Evolutionary conservation across 2,113 vertebrate species (phyloP), one percentile per base, ranked within the genome.

Genomic region (Rhinogobius similis): DNA sequence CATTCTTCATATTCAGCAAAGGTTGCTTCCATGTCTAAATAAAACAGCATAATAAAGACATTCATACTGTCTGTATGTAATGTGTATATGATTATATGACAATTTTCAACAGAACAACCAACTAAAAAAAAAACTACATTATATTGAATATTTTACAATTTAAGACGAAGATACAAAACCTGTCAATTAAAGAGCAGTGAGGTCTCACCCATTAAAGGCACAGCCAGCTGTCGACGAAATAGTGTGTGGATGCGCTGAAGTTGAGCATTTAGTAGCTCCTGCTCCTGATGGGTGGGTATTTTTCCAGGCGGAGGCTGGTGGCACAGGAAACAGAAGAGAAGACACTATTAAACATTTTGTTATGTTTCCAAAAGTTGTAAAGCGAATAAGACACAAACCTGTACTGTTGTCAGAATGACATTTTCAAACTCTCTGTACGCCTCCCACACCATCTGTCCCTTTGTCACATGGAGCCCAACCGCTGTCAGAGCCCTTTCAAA

Each of bases 391-490:
- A 50, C 44, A 56, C 91, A 91, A 77, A 99, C 98, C 97, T 97
- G 96, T 7, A 95, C 84, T 0, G 96, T 97, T 66, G 94, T 94
- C 83, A 97, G 89, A 0, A 99, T 95, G 67, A 93, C 96, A 0
- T 96, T 97, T 81, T 99, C 97, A 80, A 99, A 99, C 78, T 99
- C 98, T 0, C 98, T 90, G 86, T 95, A 99, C 0, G 97, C 96
- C 50, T 99, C 97, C 98, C 98, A 99, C 29, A 99, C 72, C 0
- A 94, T 91, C 0, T 95, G 89, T 12, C 98, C 98, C 78, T 97
- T 98, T 3, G 95, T 97, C 78, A 98, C 92, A 5, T 99, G 98
- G 46, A 99, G 90, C 2, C 98, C 97, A 0, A 98, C 96, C 0
- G 95, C 95, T 0, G 95, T 99, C 32, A 99, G 69, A 0, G 96